Evolutionary conservation across 2,113 vertebrate genomes (phyloP).

Genomic region (Thunnus maccoyii): DNA sequence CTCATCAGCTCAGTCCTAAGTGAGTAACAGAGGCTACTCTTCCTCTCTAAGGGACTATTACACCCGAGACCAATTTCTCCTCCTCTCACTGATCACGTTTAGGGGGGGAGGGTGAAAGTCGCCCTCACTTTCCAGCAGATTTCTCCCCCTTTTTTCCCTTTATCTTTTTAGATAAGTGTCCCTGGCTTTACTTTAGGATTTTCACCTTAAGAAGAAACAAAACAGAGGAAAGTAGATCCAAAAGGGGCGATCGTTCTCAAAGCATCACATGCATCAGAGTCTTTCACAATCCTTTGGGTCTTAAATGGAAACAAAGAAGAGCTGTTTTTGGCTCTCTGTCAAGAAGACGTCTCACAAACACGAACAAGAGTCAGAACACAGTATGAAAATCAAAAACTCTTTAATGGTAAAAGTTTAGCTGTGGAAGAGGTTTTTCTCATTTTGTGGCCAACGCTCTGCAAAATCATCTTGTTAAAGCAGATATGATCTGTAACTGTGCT

Average conservation of each 20-base stretch:
- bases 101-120: not conserved
- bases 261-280: constrained; percentile 43
- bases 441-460: constrained; percentile 28
- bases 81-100: constrained; percentile 33
- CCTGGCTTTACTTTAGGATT: not conserved
- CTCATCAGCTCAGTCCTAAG: constrained; percentile 58
- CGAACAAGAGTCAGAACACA: constrained; percentile 40
- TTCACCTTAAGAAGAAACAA: constrained; percentile 32
- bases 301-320: constrained; percentile 62
- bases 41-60: constrained; percentile 49
- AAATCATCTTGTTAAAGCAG: constrained; percentile 53
- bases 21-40: constrained; percentile 42
- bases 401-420: constrained; percentile 34
- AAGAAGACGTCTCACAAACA: constrained; percentile 54
- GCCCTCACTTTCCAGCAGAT: constrained; percentile 7
- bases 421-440: constrained; percentile 53
- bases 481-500: constrained; percentile 47
- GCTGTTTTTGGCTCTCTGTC: constrained; percentile 58
- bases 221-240: constrained; percentile 17
- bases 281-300: constrained; percentile 45
- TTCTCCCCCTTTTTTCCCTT: not conserved
- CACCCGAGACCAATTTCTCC: constrained; percentile 48
- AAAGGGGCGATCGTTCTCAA: constrained; percentile 35
- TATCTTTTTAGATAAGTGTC: constrained; percentile 32
- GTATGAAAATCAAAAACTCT: constrained; percentile 10